Percentiles rank a stretch among this genome's conserved stretches.
Conservation (phyloP, 2,888 invertebrate genomes). For the Caenorhabditis macrosperma region DNA sequence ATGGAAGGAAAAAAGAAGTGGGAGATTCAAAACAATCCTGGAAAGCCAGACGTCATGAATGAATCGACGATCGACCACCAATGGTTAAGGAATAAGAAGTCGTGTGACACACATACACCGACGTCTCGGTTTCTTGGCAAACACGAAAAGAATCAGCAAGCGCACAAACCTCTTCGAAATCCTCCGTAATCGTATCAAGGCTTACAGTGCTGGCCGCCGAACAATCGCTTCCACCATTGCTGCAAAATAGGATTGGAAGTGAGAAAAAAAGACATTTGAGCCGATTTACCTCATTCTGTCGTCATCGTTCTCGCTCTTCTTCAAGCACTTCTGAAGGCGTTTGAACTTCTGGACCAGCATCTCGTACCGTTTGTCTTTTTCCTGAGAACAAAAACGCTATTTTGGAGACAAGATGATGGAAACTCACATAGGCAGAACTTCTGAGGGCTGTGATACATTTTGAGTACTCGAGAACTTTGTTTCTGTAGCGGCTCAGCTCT, state of each 20-base stretch:
- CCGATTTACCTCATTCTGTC: slow-evolving; percentile 56
- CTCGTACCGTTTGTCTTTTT: slow-evolving; percentile 78
- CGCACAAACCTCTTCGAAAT: slow-evolving; percentile 76
- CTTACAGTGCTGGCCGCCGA: slow-evolving; percentile 74
- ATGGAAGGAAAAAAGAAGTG: not conserved
- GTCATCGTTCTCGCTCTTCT: slow-evolving; percentile 60
- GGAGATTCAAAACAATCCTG: slow-evolving; percentile 5
- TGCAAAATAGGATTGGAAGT: slow-evolving; percentile 53
- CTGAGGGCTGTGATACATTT: slow-evolving; percentile 79
- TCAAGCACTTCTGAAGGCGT: slow-evolving; percentile 66
- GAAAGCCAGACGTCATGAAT: slow-evolving; percentile 34
- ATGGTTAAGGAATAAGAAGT: slow-evolving; percentile 33
- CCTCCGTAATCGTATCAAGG: slow-evolving; percentile 78
- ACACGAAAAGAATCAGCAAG: slow-evolving; percentile 7
- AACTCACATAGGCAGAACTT: slow-evolving; percentile 71
- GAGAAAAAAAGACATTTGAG: not conserved
- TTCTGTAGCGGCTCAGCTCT: slow-evolving; percentile 76
- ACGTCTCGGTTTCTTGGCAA: slow-evolving; percentile 39
- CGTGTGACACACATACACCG: slow-evolving; percentile 37
- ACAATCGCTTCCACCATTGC: slow-evolving; percentile 74
- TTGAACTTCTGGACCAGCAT: slow-evolving; percentile 76
- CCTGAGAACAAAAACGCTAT: slow-evolving; percentile 56
- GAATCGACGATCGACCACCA: slow-evolving; percentile 45
- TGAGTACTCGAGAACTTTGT: slow-evolving; percentile 77
- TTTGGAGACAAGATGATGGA: not conserved